Conservation (phyloP, 2,888 invertebrate species). For the Aphelenchoides bicaudatus region DNA sequence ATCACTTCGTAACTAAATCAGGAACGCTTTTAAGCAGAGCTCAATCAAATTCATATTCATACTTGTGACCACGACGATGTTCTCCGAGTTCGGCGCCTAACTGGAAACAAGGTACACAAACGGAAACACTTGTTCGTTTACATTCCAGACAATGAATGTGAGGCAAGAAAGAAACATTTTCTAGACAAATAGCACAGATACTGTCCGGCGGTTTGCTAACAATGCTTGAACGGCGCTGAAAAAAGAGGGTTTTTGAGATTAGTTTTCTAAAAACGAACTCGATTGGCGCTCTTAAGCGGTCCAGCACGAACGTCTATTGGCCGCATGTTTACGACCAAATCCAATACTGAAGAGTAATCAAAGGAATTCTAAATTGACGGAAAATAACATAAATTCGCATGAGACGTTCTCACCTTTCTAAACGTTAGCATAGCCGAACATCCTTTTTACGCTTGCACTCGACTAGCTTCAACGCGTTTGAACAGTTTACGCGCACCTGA, state of each 20-base stretch:
- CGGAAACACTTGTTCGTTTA: slow-evolving; percentile 13
- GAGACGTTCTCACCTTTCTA: not conserved
- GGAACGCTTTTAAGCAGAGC: too few species aligned
- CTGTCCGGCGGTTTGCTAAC: slow-evolving; percentile 11
- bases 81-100: slow-evolving; percentile 44
- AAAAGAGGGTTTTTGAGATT: not conserved
- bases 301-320: slow-evolving; percentile 14
- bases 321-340: slow-evolving; percentile 11
- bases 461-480: too few species aligned
- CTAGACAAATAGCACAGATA: slow-evolving; percentile 21
- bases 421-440: slow-evolving; percentile 3
- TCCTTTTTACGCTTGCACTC: too few species aligned
- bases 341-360: slow-evolving; percentile 12
- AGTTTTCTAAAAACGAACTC: not conserved
- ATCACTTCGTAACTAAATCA: too few species aligned
- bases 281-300: not conserved
- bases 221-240: slow-evolving; percentile 11
- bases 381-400: not conserved
- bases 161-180: slow-evolving; percentile 20
- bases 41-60: too few species aligned
- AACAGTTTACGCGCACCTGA: too few species aligned
- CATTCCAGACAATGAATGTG: slow-evolving; percentile 31
- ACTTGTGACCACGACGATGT: slow-evolving; percentile 46
- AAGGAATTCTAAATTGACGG: slow-evolving; percentile 10
- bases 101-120: slow-evolving; percentile 43